Base-by-base conservation (phyloP, 2,797 vertebrate species). In the Urosaurus nigricauda region DNA sequence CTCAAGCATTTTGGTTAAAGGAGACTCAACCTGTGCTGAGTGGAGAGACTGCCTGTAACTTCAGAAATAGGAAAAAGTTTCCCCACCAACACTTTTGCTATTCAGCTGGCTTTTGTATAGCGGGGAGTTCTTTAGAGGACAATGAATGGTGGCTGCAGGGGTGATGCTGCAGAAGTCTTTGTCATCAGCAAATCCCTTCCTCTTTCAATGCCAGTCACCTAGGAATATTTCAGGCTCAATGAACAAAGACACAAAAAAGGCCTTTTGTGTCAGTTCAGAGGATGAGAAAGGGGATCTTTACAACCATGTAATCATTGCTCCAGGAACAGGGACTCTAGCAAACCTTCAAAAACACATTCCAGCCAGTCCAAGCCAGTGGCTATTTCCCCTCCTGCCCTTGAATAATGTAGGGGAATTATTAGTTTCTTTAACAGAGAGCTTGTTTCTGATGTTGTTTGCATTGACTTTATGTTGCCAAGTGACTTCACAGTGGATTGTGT, bases 81-180 rank as follows among this genome's bases (percentile, higher is more conserved):
- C 78, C 0, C 40, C 86, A 85, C 90, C 82, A 85, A 90, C 89
- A 91, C 87, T 91, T 94, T 92, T 95, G 94, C 93, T 91, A 7
- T 68, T 92, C 92, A 89, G 92, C 85, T 93, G 80, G 88, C 29
- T 58, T 56, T 63, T n/a, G 85, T 88, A 87, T 74, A 91, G 79
- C 0, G 35, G 43, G 74, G 3, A 78, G 40, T 35, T 77, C 89
- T 89, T 51, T 0, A 16, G 88, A 9, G 65, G 87, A 0, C 1
- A 56, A 90, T 1, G 2, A 88, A 87, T 71, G 88, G 84, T 65
- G 90, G 92, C 70, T 1, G 16, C 83, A n/a, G 21, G 85, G 83
- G 56, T 40, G 91, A 56, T 16, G 21, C 21, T 0, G 32, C n/a
- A 56, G 40, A 40, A n/a, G 81, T 74, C 87, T 94, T 92, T 95